Percentiles rank a stretch among this genome's conserved stretches.
phyloP scores from a whole-genome alignment of 2,888 invertebrate genomes.

The Lumbricus terrestris region DNA sequence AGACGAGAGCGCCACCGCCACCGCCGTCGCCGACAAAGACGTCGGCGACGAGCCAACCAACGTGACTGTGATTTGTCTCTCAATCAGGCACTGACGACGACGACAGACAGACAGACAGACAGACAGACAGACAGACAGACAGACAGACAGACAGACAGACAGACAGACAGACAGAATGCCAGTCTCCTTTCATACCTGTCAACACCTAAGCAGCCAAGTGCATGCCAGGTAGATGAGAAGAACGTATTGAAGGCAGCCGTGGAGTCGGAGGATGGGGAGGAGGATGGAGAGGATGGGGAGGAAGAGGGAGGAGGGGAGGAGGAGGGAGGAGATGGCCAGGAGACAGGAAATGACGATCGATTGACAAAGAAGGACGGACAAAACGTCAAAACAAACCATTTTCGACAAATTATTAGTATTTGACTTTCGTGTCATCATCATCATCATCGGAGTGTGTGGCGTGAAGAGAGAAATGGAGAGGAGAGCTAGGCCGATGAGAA shows the following conservation, averaged over 20 bases:
- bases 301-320: no score
- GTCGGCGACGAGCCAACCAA: background rate
- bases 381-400: background rate
- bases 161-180: no score
- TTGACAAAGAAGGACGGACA: background rate
- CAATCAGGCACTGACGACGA: background rate
- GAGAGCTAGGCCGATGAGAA: no score
- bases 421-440: conserved; percentile 3
- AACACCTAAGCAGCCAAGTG: background rate
- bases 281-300: no score
- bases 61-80: background rate
- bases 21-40: no score
- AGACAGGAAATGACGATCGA: background rate
- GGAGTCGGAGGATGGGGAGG: no score
- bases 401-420: background rate
- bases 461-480: no score
- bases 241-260: no score
- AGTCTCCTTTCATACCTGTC: background rate
- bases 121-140: no score
- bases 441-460: background rate
- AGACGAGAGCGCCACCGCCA: no score
- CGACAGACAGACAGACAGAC: no score
- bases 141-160: no score
- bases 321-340: background rate
- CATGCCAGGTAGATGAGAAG: background rate